Base-by-base conservation (phyloP, 2,888 invertebrate species). In the Thalpophila matura region DNA sequence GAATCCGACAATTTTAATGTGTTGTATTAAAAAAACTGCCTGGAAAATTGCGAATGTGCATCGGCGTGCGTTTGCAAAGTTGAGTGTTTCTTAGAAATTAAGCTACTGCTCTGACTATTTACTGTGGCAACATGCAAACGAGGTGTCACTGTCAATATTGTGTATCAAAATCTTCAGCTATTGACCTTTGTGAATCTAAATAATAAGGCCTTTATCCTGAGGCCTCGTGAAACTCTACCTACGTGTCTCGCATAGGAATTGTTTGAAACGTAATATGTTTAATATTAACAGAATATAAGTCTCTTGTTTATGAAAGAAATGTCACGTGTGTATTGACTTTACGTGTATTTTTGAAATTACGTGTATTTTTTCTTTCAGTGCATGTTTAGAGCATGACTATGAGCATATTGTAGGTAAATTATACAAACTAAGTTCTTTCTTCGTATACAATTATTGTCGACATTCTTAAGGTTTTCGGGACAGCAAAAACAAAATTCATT, bases 151-250 rank as follows among this genome's bases (percentile, higher is more conserved):
- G 37, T 53, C 35, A 53, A 46, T 63, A 66, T 53, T 66, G 47
- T 66, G 51, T 42, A 42, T 63, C 12, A 53, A n/a, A 72, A 71
- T 64, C 18, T 18, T 18, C 47, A 16, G 64, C 65, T 71, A 71
- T 71, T 53, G 64, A 53, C 22, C 51, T 72, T 47, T 42, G 31
- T 14, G 63, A 62, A 46, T 45, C 24, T 45, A 26, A 53, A 35
- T 66, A 71, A 47, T 63, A 47, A 16, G 10, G 33, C 31, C 61
- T 51, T 71, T 9, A 62, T 63, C n/a, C 26, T 10, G 14, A 43
- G 20, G n/a, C 31, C 29, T 18, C 10, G 14, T 53, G 38, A 53
- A 62, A 71, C 29, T 33, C 26, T 38, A 45, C 40, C 51, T 42
- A 35, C 40, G 42, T 24, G 64, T 14, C 22, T 71, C n/a, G 51